Evolutionary conservation across 2,797 vertebrate genomes (phyloP).

Genomic region (Vultur gryphus): DNA sequence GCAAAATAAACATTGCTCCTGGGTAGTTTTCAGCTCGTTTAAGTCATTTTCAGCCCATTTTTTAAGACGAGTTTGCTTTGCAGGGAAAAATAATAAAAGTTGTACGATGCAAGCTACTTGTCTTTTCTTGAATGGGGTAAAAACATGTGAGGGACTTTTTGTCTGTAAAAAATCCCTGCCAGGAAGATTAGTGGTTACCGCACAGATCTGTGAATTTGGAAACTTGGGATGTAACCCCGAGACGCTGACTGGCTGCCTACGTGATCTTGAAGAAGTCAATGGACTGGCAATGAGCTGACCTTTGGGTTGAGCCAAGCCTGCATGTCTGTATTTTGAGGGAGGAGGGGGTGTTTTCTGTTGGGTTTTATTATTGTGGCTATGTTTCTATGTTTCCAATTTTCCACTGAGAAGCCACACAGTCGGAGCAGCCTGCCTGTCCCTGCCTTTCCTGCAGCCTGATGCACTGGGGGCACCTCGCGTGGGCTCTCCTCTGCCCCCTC

Average conservation of each 20-base stretch:
- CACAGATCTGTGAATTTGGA: neutral
- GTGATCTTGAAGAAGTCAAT: neutral
- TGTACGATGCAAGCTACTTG: neutral
- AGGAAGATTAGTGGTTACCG: neutral
- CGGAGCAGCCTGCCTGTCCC: neutral
- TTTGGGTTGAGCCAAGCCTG: neutral
- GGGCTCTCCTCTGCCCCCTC: neutral
- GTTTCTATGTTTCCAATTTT: neutral
- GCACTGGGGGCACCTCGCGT: rapidly evolving
- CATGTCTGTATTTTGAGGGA: neutral
- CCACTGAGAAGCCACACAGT: neutral
- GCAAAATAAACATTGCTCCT: neutral
- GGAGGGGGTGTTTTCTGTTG: neutral
- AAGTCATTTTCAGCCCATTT: neutral
- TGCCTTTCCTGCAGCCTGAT: neutral
- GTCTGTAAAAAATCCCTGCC: neutral
- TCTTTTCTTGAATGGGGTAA: neutral
- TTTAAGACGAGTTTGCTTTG: neutral
- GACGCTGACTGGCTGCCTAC: neutral
- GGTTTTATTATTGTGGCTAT: neutral
- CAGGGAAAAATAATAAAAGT: neutral
- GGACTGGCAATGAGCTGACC: neutral
- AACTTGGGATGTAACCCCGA: neutral
- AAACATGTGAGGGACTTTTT: neutral
- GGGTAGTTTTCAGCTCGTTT: slow-evolving; percentile 17